phyloP scores from a whole-genome alignment of 2,888 invertebrate species.

The Hermodice carunculata region DNA sequence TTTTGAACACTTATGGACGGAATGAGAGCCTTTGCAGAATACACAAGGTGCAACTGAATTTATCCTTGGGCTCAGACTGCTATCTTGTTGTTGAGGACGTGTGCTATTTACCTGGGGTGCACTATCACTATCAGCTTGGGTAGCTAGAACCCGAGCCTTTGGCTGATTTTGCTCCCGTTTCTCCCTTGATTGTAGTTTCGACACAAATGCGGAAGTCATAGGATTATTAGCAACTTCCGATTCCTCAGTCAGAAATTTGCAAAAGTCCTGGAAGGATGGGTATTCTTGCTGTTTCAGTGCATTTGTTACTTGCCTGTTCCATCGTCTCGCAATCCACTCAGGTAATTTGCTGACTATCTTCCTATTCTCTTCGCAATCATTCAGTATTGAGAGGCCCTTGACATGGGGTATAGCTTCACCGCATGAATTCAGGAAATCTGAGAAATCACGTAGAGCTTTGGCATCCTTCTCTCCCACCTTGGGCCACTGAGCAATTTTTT shows the following conservation, averaged over 20 bases:
- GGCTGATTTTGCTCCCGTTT: neutral
- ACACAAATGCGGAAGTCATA: slow-evolving; percentile 19
- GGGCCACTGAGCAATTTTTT: neutral
- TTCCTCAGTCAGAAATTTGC: slow-evolving; percentile 31
- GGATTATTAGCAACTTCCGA: slow-evolving; percentile 39
- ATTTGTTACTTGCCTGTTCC: too few species aligned
- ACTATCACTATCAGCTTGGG: too few species aligned
- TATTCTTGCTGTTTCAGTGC: too few species aligned
- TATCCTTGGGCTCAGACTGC: too few species aligned
- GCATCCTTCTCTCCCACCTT: neutral
- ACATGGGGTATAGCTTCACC: slow-evolving; percentile 3
- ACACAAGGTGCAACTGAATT: neutral
- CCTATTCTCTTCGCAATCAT: too few species aligned
- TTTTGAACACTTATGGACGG: neutral
- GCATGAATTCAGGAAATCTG: slow-evolving; percentile 22
- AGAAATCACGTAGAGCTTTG: too few species aligned
- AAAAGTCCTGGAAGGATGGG: slow-evolving; percentile 23
- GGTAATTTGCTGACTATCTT: slow-evolving; percentile 38
- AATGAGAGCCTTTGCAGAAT: neutral
- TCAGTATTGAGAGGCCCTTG: slow-evolving; percentile 5
- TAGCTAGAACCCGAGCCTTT: too few species aligned
- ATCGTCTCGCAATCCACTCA: slow-evolving; percentile 28
- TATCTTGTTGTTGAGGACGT: too few species aligned
- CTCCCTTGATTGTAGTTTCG: neutral
- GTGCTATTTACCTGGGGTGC: too few species aligned